These are phyloP conservation scores for Thelaira solivaga DNA, from an alignment of 2,888 invertebrate species.

Conservation along the genomic window DNA sequence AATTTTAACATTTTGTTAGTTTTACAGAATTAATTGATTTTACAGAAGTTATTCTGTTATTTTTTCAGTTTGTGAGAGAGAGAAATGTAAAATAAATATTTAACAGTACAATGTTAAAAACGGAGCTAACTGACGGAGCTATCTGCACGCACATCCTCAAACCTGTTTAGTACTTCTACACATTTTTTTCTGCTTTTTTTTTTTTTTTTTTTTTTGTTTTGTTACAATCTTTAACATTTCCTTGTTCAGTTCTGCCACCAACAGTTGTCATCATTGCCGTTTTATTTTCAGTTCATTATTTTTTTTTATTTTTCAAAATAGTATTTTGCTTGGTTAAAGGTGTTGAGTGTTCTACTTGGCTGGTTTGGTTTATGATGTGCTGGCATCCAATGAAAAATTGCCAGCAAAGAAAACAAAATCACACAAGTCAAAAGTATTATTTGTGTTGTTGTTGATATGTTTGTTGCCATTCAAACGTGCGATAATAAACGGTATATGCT, in stretches of 20 bases:
- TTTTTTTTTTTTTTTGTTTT: background rate
- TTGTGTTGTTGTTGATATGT: background rate
- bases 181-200: background rate
- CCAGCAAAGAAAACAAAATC: conserved; percentile 60
- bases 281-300: background rate
- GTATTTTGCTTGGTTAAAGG: conserved; percentile 44
- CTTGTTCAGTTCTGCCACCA: conserved; percentile 47
- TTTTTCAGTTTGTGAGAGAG: too few species aligned
- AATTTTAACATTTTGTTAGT: too few species aligned
- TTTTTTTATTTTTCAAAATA: background rate
- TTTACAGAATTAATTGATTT: too few species aligned
- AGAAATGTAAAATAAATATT: too few species aligned
- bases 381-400: conserved; percentile 61
- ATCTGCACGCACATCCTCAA: too few species aligned
- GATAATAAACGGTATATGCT: conserved; percentile 45
- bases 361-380: conserved; percentile 55
- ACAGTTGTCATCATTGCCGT: conserved; percentile 35
- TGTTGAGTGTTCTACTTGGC: conserved; percentile 53
- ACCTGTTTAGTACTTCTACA: conserved; percentile 30
- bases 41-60: too few species aligned
- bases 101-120: too few species aligned
- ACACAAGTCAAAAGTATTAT: conserved; percentile 54
- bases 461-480: conserved; percentile 40
- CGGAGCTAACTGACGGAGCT: too few species aligned
- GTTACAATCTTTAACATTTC: conserved; percentile 32